These are phyloP conservation scores for Eupithecia centaureata DNA, from an alignment of 2,888 invertebrate species.

Conservation along the genomic window DNA sequence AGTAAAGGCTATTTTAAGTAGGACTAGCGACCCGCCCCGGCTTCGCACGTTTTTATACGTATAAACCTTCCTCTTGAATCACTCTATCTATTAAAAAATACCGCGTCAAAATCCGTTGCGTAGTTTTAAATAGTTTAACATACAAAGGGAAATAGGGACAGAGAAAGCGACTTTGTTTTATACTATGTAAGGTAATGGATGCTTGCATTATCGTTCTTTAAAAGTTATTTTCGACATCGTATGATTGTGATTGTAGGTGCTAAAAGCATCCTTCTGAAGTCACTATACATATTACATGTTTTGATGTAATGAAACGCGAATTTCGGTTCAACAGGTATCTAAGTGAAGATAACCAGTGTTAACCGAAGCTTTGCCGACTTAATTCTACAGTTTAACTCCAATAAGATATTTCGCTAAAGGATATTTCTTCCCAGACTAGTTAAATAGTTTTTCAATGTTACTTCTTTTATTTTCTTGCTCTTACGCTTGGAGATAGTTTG, in stretches of 20 bases:
- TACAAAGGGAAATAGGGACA: too few relatives aligned
- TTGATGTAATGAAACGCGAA: constrained; percentile 46
- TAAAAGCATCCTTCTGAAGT: not conserved
- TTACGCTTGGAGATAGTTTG: constrained; percentile 14
- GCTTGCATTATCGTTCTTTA: not conserved
- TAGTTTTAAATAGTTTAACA: too few relatives aligned
- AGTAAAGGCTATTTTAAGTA: too few relatives aligned
- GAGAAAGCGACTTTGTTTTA: too few relatives aligned
- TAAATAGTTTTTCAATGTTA: constrained; percentile 26
- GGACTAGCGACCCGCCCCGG: too few relatives aligned
- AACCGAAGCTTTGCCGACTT: constrained; percentile 28
- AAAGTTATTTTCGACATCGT: not conserved
- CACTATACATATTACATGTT: constrained; percentile 37
- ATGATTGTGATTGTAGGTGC: not conserved
- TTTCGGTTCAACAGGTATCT: constrained; percentile 51
- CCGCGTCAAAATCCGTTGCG: too few relatives aligned
- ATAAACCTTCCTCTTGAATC: too few relatives aligned
- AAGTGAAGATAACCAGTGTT: constrained; percentile 37
- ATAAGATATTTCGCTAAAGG: not conserved
- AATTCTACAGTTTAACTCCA: constrained; percentile 37
- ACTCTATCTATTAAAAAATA: too few relatives aligned
- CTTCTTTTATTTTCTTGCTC: constrained; percentile 25
- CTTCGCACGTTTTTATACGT: too few relatives aligned
- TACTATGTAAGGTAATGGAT: not conserved
- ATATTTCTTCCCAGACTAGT: not conserved